Base-by-base conservation (phyloP, 2,113 vertebrate species). In the Alexandromys fortis region DNA sequence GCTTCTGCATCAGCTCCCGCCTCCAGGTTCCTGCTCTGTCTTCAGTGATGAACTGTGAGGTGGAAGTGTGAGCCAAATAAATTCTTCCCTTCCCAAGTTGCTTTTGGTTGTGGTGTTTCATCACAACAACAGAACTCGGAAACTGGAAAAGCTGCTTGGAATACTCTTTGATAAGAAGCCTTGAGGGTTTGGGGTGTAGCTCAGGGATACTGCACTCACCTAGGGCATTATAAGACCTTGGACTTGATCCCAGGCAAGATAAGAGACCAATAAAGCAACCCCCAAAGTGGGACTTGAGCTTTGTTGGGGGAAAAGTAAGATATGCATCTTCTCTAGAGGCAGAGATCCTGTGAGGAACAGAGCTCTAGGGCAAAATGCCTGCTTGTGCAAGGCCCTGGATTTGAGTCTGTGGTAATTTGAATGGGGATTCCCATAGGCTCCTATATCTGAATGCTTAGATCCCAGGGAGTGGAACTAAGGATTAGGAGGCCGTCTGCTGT, bases 71-170 rank as follows among this genome's bases (percentile, higher is more conserved):
- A 58, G 52, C 11, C 55, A 58, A 82, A 82, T 14, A 7, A 58
- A 7, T n/a, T 5, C 79, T 82, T 26, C n/a, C 52, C 55, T 61
- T 38, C 52, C 35, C 22, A 79, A 55, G 33, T 22, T 79, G 49
- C 49, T 0, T 79, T 22, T 55, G 49, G 49, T 35, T 55, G 33
- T 79, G 9, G 33, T n/a, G 22, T 63, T 61, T 38, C 12, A 9
- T 17, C 55, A 17, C 22, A 61, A 13, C 35, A 63, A 83, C 55
- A 42, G 55, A 63, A 42, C 35, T 38, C 55, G 42, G 79, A 83
- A 22, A 83, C 12, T 28, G 82, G 81, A 86, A 98, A 99, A 99
- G 98, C 98, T 99, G 97, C 99, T 99, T 93, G 99, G 99, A 98
- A 99, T 99, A 98, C 42, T 87, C 98, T 99, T 96, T 70, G 13